phyloP scores from a whole-genome alignment of 92 coral and sea anemone genomes.

The Porites rus region DNA sequence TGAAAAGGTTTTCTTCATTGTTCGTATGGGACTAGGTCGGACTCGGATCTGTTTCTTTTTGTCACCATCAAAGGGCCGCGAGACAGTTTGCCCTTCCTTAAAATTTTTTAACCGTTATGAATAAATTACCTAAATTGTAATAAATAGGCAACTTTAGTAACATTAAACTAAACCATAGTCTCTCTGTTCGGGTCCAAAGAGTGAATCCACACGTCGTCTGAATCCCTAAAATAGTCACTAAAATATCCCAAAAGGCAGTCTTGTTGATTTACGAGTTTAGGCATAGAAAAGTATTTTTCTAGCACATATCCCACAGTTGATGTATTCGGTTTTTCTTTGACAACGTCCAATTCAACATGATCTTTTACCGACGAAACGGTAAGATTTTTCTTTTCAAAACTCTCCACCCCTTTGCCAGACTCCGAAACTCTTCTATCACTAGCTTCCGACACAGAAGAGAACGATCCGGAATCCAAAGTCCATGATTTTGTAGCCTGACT shows the following conservation, averaged over 20 bases:
- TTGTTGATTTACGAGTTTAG: slow-evolving; percentile 62
- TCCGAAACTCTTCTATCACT: neutral
- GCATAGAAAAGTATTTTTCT: slow-evolving; percentile 82
- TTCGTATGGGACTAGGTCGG: neutral
- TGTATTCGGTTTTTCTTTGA: slow-evolving; percentile 2
- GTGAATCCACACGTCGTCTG: slow-evolving; percentile 45
- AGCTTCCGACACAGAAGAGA: slow-evolving; percentile 16
- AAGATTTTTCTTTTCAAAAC: slow-evolving; percentile 26
- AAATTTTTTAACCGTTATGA: neutral
- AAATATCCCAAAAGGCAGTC: slow-evolving; percentile 59
- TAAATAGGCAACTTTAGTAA: slow-evolving; percentile 14
- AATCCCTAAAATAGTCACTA: slow-evolving; percentile 53
- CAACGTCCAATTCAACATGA: neutral
- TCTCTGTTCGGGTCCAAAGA: slow-evolving; percentile 59
- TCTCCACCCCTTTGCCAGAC: slow-evolving; percentile 24
- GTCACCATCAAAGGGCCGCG: neutral
- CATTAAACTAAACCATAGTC: slow-evolving; percentile 61
- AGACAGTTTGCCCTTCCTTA: neutral
- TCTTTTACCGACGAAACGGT: slow-evolving; percentile 4
- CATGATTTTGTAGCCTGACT: slow-evolving; percentile 57
- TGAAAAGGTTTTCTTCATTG: neutral
- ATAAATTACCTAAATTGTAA: neutral
- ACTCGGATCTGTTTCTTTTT: neutral
- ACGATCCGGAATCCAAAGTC: slow-evolving; percentile 59
- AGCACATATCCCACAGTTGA: slow-evolving; percentile 44